Conservation (phyloP, 2,888 invertebrate species). For the Trichacis sp. region DNA sequence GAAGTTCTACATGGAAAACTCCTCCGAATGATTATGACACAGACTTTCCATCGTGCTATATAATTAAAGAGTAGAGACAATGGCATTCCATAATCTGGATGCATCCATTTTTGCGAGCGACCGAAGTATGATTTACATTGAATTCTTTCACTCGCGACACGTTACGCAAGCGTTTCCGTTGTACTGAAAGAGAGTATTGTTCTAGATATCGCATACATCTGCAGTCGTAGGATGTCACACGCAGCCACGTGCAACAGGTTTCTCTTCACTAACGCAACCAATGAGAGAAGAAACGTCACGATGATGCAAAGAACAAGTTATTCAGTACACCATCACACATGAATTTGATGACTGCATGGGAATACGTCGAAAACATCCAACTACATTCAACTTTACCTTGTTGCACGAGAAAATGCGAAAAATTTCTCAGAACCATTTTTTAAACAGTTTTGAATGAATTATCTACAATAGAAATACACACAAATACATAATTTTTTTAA, state of each 20-base stretch:
- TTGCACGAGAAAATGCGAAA: too few relatives aligned
- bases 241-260: conserved; percentile 53
- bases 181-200: conserved; percentile 24
- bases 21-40: background rate
- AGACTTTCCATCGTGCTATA: background rate
- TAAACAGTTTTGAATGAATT: too few relatives aligned
- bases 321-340: conserved; percentile 6
- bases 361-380: too few relatives aligned
- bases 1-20: background rate
- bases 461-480: too few relatives aligned
- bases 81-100: background rate
- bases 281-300: conserved; percentile 22
- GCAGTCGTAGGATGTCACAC: conserved; percentile 42
- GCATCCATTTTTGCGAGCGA: conserved; percentile 7
- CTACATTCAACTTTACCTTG: too few relatives aligned
- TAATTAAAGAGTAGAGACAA: background rate
- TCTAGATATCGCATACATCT: conserved; percentile 28
- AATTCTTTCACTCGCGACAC: conserved; percentile 4
- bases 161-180: conserved; percentile 26
- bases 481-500: too few relatives aligned
- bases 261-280: conserved; percentile 36
- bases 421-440: too few relatives aligned
- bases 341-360: too few relatives aligned
- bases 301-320: conserved; percentile 24
- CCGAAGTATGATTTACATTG: conserved; percentile 26